Conservation (phyloP, 2,797 vertebrate species). For the Leptodactylus fallax region DNA sequence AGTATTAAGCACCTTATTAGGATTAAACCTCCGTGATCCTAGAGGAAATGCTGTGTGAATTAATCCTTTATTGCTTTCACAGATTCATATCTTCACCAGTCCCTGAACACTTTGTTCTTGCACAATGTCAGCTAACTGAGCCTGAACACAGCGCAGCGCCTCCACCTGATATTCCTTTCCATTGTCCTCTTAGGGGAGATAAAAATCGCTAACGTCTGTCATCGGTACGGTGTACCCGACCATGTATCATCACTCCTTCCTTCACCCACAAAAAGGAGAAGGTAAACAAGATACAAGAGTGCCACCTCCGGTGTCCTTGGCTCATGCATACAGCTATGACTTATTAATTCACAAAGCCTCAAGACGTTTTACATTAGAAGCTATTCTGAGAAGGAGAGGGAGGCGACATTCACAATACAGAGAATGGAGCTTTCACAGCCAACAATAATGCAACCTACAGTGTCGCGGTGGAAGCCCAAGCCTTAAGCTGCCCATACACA, state of each 20-base stretch:
- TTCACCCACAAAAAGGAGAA: not conserved
- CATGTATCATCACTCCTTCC: conserved; percentile 21
- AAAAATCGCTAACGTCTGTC: conserved; percentile 55
- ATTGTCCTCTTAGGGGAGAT: conserved; percentile 55
- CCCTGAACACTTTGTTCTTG: conserved; percentile 61
- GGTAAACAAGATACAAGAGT: conserved; percentile 13
- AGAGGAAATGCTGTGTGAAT: conserved; percentile 61
- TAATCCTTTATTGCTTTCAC: conserved; percentile 64
- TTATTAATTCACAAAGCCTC: conserved; percentile 26
- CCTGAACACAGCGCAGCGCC: conserved; percentile 39
- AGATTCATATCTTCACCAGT: conserved; percentile 61
- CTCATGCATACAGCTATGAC: not conserved
- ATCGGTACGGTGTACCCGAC: conserved; percentile 6
- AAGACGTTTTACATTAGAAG: not conserved
- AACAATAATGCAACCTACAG: not conserved
- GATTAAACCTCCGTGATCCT: conserved; percentile 59
- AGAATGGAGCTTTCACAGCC: not conserved
- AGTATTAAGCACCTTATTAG: conserved; percentile 63
- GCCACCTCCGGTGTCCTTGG: not conserved
- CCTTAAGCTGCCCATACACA: no score
- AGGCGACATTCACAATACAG: not conserved
- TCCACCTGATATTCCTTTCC: conserved; percentile 30
- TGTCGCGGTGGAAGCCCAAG: not conserved
- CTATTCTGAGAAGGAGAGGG: not conserved
- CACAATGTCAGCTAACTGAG: conserved; percentile 59